Percentiles rank a stretch among this genome's conserved stretches.
phyloP scores from a whole-genome alignment of 2,113 vertebrate species.

The Craseonycteris thonglongyai region DNA sequence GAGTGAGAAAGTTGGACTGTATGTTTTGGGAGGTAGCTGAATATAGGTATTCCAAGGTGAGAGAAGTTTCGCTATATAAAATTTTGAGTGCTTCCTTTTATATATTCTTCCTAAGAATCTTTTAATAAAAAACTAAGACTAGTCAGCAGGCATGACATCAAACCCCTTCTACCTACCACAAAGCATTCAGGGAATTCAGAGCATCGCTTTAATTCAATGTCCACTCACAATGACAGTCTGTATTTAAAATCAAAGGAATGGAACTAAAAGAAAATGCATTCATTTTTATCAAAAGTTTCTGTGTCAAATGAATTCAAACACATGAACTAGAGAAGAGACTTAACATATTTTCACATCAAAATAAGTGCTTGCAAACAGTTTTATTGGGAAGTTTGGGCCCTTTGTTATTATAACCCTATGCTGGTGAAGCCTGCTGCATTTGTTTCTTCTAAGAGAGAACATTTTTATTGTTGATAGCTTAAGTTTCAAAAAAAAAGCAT shows the following conservation, averaged over 20 bases:
- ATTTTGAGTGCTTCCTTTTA: neutral
- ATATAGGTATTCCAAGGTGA: neutral
- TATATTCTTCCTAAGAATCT: neutral
- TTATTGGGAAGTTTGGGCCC: neutral
- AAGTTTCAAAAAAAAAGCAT: neutral
- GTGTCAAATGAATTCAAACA: neutral
- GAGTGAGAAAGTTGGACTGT: neutral
- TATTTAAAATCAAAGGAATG: neutral
- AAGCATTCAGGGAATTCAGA: neutral
- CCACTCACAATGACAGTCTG: neutral
- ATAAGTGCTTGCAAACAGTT: neutral
- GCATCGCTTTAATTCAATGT: neutral
- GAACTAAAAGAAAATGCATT: neutral
- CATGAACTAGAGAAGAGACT: neutral
- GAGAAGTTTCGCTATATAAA: neutral
- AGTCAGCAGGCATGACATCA: neutral
- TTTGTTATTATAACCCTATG: neutral
- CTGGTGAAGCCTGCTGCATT: neutral
- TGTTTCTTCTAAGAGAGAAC: neutral
- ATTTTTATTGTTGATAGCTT: neutral
- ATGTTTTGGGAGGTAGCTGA: neutral
- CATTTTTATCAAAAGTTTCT: neutral
- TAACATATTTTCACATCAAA: neutral
- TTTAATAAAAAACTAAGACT: neutral
- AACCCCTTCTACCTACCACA: neutral